Base-by-base conservation (phyloP, 2,888 invertebrate species). In the Nymphalis polychloros region DNA sequence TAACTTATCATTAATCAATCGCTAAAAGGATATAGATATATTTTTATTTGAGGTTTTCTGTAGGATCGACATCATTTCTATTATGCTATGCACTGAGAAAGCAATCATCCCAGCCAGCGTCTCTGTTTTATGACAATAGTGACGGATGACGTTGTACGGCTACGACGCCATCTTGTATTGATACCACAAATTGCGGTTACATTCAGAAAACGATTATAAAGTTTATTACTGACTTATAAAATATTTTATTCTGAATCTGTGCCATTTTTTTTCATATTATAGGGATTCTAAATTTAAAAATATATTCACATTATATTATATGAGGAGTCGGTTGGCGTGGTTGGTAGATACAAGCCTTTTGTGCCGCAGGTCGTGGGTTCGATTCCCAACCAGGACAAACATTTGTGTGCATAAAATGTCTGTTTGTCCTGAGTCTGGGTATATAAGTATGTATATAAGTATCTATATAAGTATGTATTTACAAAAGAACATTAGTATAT, bases 101-200 rank as follows among this genome's bases (percentile, higher is more conserved):
- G 19, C 19, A 49, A 49, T 49, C 49, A 17, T n/a, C 84, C 76
- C 81, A 83, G 88, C 86, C 86, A 83, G 79, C 69, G 77, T 77
- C 79, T 79, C 76, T 84, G 41, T 41, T 41, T 41, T 41, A 41
- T 13, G 85, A 86, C 86, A 84, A 83, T 84, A 84, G 84, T 60
- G 69, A 71, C 50, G 55, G 59, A 52, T 70, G 65, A 78, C 76
- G 78, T 75, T 75, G 81, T 86, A 88, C 80, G 88, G 87, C 85
- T 83, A 77, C 60, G 80, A 72, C 84, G 86, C 86, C 86, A 88
- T 89, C 77, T 89, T 88, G 84, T 68, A 84, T 81, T 81, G 79
- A 80, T 75, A 73, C 75, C 74, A 72, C 72, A 63, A 69, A 77
- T 79, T 86, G 86, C 75, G 84, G 85, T 82, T 49, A 59, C 35